Conservation (phyloP, 2,888 invertebrate species). For the Plebejus anna region DNA sequence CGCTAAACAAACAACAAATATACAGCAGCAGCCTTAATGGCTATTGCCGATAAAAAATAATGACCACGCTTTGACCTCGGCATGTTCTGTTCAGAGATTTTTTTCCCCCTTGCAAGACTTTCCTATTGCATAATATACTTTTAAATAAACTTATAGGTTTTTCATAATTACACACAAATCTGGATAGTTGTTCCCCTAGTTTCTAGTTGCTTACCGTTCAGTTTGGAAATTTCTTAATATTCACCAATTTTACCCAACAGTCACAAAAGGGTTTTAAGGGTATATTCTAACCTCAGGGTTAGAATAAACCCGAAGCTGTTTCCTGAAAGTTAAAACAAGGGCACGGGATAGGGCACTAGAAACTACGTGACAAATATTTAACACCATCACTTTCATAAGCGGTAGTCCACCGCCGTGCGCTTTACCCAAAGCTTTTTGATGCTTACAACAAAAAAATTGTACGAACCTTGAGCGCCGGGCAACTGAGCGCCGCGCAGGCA, state of each 20-base stretch:
- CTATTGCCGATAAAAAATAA: neutral
- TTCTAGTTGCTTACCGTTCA: neutral
- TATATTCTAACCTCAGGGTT: neutral
- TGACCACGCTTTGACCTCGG: neutral
- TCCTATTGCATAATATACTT: neutral
- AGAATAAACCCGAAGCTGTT: no score
- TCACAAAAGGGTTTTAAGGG: neutral
- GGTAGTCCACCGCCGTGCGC: no score
- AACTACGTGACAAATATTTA: neutral
- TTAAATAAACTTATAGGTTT: neutral
- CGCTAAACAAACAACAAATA: neutral
- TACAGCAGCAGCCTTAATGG: neutral
- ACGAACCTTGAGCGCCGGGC: no score
- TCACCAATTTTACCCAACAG: neutral
- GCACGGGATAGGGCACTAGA: neutral
- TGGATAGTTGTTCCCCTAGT: neutral
- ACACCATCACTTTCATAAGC: no score
- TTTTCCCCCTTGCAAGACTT: neutral
- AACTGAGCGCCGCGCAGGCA: no score
- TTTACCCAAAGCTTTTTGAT: no score
- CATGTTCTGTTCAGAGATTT: neutral
- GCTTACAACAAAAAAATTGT: no score
- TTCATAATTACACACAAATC: neutral
- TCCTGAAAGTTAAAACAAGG: no score
- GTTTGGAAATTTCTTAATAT: neutral